Evolutionary conservation across 2,888 invertebrate species (phyloP).

Genomic region (Helobdella robusta): DNA sequence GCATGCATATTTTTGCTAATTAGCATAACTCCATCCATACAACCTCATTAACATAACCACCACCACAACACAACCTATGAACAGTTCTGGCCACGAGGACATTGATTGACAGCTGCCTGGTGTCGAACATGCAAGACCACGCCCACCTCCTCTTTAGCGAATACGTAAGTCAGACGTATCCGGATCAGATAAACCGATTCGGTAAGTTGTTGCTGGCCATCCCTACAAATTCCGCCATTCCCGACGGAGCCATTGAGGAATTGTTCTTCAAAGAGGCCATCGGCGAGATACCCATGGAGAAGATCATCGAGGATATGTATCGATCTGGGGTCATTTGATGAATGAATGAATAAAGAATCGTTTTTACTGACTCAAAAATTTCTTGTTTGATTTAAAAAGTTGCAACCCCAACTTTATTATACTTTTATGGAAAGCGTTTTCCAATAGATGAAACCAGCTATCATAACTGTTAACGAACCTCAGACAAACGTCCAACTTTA

Average conservation of each 20-base stretch:
- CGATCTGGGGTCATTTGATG: too few relatives aligned
- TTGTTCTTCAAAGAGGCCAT: constrained; percentile 5
- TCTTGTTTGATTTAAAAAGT: too few relatives aligned
- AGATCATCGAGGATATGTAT: constrained; percentile 8
- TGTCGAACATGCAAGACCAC: constrained; percentile 16
- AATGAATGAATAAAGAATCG: too few relatives aligned
- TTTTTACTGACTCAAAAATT: too few relatives aligned
- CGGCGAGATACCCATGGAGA: constrained; percentile 11
- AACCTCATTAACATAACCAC: not conserved
- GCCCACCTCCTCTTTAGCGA: constrained; percentile 13
- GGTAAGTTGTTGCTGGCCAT: constrained; percentile 6
- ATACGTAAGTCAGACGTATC: constrained; percentile 2
- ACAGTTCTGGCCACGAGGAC: not conserved
- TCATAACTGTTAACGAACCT: too few relatives aligned
- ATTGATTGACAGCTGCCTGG: not conserved
- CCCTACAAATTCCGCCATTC: not conserved
- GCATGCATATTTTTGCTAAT: too few relatives aligned
- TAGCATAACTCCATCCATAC: too few relatives aligned
- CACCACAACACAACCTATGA: not conserved
- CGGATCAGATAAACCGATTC: not conserved
- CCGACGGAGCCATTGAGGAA: constrained; percentile 3
- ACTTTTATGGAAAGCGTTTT: too few relatives aligned
- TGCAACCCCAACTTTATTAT: too few relatives aligned
- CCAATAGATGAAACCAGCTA: too few relatives aligned
- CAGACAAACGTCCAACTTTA: too few relatives aligned